A percentile compares a stretch with the other conserved stretches of the same genome.
These are phyloP conservation scores for Tetragnatha versicolor DNA, from an alignment of 1,140 invertebrate species.

Conservation along the genomic window DNA sequence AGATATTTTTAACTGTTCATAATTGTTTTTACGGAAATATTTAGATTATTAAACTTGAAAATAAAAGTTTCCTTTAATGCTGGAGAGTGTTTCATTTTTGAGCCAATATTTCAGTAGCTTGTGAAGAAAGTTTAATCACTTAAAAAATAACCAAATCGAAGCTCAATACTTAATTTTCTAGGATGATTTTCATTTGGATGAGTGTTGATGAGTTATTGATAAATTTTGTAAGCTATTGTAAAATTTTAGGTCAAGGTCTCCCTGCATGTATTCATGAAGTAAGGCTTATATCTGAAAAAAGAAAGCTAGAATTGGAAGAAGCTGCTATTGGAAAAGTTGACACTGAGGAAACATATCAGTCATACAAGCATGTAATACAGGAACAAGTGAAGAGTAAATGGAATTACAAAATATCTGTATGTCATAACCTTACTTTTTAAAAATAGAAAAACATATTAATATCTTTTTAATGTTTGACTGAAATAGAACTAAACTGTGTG, in stretches of 20 bases:
- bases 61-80: too few relatives aligned
- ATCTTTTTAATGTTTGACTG: not conserved
- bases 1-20: too few relatives aligned
- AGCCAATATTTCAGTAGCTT: too few relatives aligned
- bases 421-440: not conserved
- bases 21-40: too few relatives aligned
- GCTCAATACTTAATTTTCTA: too few relatives aligned
- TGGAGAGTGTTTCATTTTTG: too few relatives aligned
- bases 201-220: not conserved
- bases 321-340: not conserved
- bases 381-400: conserved; percentile 24
- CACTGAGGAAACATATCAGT: not conserved
- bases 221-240: not conserved
- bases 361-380: not conserved
- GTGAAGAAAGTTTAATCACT: too few relatives aligned
- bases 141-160: too few relatives aligned
- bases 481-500: not conserved
- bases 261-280: conserved; percentile 14
- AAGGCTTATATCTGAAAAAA: not conserved
- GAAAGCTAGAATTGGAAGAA: not conserved
- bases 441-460: not conserved
- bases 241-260: conserved; percentile 20
- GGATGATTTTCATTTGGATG: too few relatives aligned
- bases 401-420: conserved; percentile 19
- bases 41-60: too few relatives aligned